Evolutionary conservation across 2,888 invertebrate genomes (phyloP), one percentile per base, ranked within the genome.

Genomic region (Gnatocerus cornutus): DNA sequence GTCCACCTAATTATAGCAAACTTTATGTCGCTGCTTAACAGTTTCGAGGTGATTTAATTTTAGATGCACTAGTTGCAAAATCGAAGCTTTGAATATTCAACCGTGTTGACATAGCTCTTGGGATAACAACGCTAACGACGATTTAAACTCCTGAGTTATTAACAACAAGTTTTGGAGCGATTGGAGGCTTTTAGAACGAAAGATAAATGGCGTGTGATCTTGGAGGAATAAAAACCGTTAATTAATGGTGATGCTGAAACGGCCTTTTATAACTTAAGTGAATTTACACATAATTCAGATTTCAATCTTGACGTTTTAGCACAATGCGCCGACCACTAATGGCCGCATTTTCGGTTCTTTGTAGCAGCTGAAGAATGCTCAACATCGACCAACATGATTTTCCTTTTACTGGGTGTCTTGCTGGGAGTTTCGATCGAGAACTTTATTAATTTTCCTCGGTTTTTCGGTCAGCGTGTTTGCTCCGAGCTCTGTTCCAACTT

Each of bases 271-370:
- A 59, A 50, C 48, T 33, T 46, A 61, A 61, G 59, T 14, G 46
- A 61, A 29, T 61, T 61, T 61, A 61, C 53, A 55, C 52, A 53
- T 53, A 64, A 64, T 55, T 64, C 53, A 64, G 64, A 64, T 64
- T 64, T 64, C 64, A 45, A 64, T 64, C 64, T 64, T 53, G 64
- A 64, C 64, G 45, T 53, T 64, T 64, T 55, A 64, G 53, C 53
- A 64, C 53, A 64, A 64, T 64, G 41, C 30, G 45, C 46, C 53
- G 64, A 13, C 53, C 64, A 53, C 53, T 64, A 64, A 64, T 64
- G 64, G 53, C 63, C 41, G 13, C 33, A 48, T 63, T 63, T 63
- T 43, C 39, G 63, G 37, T 39, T 64, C 64, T 64, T 65, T 56
- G 46, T 37, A 65, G 55, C 65, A 53, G 52, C 21, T 56, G 55